Base-by-base conservation (phyloP, 2,797 vertebrate species). In the Lepidocolaptes lacrymiger region DNA sequence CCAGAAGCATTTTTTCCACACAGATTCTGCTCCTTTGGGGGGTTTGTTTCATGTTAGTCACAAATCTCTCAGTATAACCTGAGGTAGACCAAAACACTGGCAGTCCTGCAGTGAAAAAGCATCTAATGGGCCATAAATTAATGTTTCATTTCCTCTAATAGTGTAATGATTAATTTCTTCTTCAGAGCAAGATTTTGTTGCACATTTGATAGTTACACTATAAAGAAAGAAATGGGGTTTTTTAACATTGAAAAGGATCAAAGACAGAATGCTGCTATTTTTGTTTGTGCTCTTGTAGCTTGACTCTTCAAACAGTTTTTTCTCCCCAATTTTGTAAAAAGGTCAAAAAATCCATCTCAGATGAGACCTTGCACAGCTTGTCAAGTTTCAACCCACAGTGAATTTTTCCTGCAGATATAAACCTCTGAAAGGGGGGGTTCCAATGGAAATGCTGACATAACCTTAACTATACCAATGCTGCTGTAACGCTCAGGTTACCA, bases 401-500 rank as follows among this genome's bases (percentile, higher is more conserved):
- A 96, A 83, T 89, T 97, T 95, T 94, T 95, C 93, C 89, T 82
- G 67, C 84, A 87, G 72, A 97, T 83, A 96, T 81, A 97, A 97
- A 96, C 96, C 92, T 85, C 76, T 63, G 58, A 96, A 97, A 93
- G 89, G 46, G 46, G 79, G 71, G 79, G 66, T 59, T 95, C 74
- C 52, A 61, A 97, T 96, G 97, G 96, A 94, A 89, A 96, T 96
- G 89, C 96, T 93, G 97, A 97, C 96, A 96, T 89, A 85, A 85
- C 95, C 91, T 96, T 97, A 96, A 97, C 95, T 97, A 69, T 66
- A 96, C 86, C 89, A 89, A 26, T 44, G 77, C 95, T 34, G 88
- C 88, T 41, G 39, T 96, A 96, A 97, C 80, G 89, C 97, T 97
- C 93, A 94, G 95, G 97, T 98, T 98, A 97, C 96, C 62, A 94